Evolutionary conservation across 2,113 vertebrate genomes (phyloP), one percentile per base, ranked within the genome.

Genomic region (Chamaetylas fuelleborni): DNA sequence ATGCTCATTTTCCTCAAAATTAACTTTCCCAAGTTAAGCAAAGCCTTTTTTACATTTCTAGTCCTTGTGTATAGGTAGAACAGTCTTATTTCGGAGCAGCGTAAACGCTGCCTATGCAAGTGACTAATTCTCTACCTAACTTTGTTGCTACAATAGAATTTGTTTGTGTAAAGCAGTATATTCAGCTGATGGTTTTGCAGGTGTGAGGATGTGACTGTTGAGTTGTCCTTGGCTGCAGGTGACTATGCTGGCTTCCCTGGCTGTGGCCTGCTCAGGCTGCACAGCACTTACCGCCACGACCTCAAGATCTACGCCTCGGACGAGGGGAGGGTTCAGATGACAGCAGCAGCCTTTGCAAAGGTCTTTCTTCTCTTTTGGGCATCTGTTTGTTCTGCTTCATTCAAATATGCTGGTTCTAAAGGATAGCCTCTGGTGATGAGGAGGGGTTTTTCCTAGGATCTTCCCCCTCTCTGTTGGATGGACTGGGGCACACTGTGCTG

Each of bases 261-360:
- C 29, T 99, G 99, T 33, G 99, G 99, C 29, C 97, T 99, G 54
- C 98, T 99, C 50, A 98, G 99, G 29, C 96, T 99, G 61, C 99
- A 99, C 95, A 99, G 99, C 97, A 99, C 99, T 47, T 99, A 99
- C 76, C 98, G 99, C 28, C 99, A 99, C 0, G 99, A 99, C 95
- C 98, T 99, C 93, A 99, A 99, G 98, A 99, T 99, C 93, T 99
- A 99, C 2, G 99, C 99, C 11, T 99, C 99, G 0, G 99, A 99
- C 8, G 99, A 99, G 94, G 99, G 99, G 62, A 97, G 99, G 28
- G 99, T 99, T 51, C 99, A 99, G 97, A 99, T 99, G 99, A 99
- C 99, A 4, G 99, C 99, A 17, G 99, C 99, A 48, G 99, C 99
- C 54, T 99, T 99, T 95, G 99, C 99, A 72, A 99, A 99, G 99